phyloP scores from a whole-genome alignment of 2,113 vertebrate genomes.

The Chunga burmeisteri region DNA sequence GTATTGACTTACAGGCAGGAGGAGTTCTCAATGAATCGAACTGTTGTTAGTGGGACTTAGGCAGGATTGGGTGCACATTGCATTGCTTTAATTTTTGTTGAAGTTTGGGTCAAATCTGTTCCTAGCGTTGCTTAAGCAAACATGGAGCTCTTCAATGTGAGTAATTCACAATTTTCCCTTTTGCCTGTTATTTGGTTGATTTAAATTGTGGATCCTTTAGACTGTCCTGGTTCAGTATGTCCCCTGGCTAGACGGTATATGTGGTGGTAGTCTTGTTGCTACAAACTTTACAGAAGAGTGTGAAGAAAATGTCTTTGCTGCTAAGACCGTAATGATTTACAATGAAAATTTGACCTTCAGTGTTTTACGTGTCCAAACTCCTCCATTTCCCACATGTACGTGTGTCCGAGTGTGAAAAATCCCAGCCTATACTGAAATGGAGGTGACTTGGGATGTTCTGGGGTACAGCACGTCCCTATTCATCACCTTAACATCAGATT shows the following conservation, averaged over 20 bases:
- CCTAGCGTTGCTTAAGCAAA: background rate
- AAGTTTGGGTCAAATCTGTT: background rate
- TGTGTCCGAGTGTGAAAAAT: background rate
- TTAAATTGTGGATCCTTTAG: no score
- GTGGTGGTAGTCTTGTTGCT: background rate
- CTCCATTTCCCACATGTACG: fast-evolving
- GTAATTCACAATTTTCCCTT: background rate
- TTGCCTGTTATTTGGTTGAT: background rate
- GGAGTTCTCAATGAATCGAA: background rate
- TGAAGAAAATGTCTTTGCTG: background rate
- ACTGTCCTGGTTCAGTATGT: background rate
- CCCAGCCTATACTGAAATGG: background rate
- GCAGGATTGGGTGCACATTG: background rate
- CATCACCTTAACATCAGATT: background rate
- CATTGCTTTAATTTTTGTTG: background rate
- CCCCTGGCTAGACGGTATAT: background rate
- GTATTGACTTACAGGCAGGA: background rate
- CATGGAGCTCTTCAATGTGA: background rate
- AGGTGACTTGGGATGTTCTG: background rate
- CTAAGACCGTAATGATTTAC: background rate
- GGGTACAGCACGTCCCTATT: background rate
- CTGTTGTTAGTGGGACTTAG: background rate
- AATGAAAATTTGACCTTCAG: background rate
- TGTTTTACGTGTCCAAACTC: background rate
- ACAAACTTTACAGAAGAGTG: background rate